A percentile compares a stretch with the other conserved stretches of the same genome.
Conservation (phyloP, 2,113 vertebrate species). For the Balaeniceps rex region DNA sequence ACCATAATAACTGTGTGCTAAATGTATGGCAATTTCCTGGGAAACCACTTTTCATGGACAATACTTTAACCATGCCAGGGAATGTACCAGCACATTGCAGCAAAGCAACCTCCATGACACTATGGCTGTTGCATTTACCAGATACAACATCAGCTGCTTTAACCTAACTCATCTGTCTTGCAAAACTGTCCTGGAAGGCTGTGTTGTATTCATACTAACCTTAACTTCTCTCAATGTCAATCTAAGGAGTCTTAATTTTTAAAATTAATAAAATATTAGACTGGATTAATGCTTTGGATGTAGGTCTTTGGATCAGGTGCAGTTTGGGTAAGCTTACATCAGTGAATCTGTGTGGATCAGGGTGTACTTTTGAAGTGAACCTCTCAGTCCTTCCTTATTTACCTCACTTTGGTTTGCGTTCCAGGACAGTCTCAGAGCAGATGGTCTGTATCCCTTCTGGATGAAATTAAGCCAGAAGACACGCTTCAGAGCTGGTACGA, state of each 20-base stretch:
- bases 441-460: neutral
- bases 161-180: neutral
- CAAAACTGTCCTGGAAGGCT: neutral
- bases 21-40: neutral
- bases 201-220: neutral
- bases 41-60: neutral
- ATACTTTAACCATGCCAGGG: neutral
- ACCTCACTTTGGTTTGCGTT: neutral
- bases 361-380: neutral
- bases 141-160: neutral
- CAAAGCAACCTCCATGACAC: neutral
- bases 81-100: neutral
- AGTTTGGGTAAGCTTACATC: neutral
- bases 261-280: neutral
- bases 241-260: neutral
- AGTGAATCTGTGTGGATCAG: neutral
- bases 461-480: neutral
- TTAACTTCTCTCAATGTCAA: neutral
- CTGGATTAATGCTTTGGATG: neutral
- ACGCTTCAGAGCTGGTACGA: neutral
- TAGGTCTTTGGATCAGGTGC: neutral
- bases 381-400: neutral
- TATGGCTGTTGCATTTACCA: neutral
- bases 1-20: neutral
- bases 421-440: neutral